A percentile compares a stretch with the other conserved stretches of the same genome.
Evolutionary conservation across 2,797 vertebrate genomes (phyloP).

Genomic region (Picus viridis): DNA sequence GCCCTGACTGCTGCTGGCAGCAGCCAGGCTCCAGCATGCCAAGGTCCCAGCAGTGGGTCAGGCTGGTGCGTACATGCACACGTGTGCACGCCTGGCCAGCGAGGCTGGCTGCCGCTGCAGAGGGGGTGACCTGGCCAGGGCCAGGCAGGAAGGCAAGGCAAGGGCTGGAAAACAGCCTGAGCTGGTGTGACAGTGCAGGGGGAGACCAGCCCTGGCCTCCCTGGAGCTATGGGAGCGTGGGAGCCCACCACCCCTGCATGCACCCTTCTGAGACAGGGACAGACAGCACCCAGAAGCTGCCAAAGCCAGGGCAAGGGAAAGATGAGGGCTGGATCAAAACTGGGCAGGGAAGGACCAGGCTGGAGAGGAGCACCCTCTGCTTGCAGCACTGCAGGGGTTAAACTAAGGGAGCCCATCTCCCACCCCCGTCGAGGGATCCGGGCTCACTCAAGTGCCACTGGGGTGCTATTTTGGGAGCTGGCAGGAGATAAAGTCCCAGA

Average conservation of each 20-base stretch:
- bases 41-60: background rate
- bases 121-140: background rate
- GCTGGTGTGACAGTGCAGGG: background rate
- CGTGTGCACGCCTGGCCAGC: background rate
- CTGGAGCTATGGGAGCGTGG: rapidly evolving
- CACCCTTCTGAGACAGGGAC: rapidly evolving
- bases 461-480: conserved; percentile 27
- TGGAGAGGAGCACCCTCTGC: background rate
- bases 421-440: background rate
- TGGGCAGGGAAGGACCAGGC: background rate
- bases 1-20: background rate
- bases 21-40: rapidly evolving
- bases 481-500: background rate
- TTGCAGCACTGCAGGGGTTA: background rate
- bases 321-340: background rate
- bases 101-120: background rate
- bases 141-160: background rate
- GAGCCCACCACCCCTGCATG: rapidly evolving
- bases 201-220: background rate
- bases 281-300: background rate
- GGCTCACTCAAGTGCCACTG: background rate
- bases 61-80: background rate
- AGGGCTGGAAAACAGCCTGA: background rate
- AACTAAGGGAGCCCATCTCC: background rate
- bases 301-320: background rate